A percentile compares a stretch with the other conserved stretches of the same genome.
phyloP scores from a whole-genome alignment of 1,140 invertebrate genomes.

The Diploscapter pachys region DNA sequence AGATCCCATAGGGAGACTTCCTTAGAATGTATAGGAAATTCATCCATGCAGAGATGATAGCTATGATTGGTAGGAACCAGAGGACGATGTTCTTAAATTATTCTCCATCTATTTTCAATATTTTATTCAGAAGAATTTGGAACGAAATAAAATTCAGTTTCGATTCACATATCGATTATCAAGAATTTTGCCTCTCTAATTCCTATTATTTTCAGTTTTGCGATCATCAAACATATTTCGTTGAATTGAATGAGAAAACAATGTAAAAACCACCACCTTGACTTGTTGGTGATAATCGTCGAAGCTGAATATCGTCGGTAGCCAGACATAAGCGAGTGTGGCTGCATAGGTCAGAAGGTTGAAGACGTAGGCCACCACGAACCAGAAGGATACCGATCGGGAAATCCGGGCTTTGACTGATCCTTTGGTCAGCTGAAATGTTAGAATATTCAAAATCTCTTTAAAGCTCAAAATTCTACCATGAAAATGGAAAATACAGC shows the following conservation, averaged over 20 bases:
- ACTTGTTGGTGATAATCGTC: conserved; percentile 31
- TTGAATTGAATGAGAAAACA: neutral
- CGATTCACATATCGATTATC: neutral
- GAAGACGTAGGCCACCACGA: conserved; percentile 28
- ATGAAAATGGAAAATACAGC: conserved; percentile 11
- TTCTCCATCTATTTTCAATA: too few relatives aligned
- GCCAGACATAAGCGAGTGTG: conserved; percentile 31
- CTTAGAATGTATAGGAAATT: conserved; percentile 34
- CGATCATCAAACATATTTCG: neutral
- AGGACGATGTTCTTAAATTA: conserved; percentile 21
- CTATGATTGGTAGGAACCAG: conserved; percentile 34
- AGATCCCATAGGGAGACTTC: conserved; percentile 33
- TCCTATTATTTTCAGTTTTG: neutral
- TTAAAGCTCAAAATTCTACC: conserved; percentile 7
- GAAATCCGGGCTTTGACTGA: conserved; percentile 27
- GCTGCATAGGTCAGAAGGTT: conserved; percentile 31
- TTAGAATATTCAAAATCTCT: neutral
- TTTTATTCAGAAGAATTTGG: too few relatives aligned
- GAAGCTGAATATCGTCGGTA: conserved; percentile 25
- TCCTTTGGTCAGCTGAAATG: conserved; percentile 30
- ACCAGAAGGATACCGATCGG: conserved; percentile 21
- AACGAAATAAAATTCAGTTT: neutral
- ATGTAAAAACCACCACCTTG: conserved; percentile 3
- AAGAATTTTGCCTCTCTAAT: neutral
- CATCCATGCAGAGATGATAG: conserved; percentile 33